Evolutionary conservation across 23 tunicate genomes (phyloP).

Genomic region (Trididemnum clinides): DNA sequence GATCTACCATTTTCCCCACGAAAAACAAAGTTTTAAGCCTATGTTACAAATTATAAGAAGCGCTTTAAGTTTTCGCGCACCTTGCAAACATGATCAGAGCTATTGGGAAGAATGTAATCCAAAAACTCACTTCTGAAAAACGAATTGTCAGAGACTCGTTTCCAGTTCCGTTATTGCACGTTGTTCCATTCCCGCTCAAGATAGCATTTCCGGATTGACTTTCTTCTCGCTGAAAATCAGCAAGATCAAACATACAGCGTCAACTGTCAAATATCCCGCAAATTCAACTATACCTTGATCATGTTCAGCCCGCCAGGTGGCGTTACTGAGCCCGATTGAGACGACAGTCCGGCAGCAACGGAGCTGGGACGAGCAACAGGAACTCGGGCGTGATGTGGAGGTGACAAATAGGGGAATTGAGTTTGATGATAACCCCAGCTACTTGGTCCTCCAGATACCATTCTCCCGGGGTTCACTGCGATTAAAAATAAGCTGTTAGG

Average conservation of each 20-base stretch:
- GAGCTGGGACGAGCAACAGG: constrained; percentile 21
- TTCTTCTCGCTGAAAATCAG: constrained; percentile 14
- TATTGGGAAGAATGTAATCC: too few relatives aligned
- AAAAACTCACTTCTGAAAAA: constrained; percentile 82
- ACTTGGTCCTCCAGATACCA: constrained; percentile 63
- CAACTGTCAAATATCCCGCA: too few relatives aligned
- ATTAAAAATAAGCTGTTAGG: neutral
- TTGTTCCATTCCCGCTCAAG: constrained; percentile 37
- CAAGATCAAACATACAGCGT: too few relatives aligned
- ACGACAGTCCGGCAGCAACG: constrained; percentile 3
- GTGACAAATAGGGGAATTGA: constrained; percentile 60
- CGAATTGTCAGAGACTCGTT: constrained; percentile 71
- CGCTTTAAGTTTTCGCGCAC: too few relatives aligned
- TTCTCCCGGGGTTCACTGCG: constrained; percentile 57
- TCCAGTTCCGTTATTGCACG: constrained; percentile 37
- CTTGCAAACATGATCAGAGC: too few relatives aligned
- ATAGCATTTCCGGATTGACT: constrained; percentile 18
- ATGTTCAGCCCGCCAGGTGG: constrained; percentile 87
- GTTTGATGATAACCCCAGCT: constrained; percentile 84
- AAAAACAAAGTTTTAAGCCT: too few relatives aligned
- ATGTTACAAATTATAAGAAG: too few relatives aligned
- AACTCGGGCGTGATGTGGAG: constrained; percentile 59
- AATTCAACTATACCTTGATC: constrained; percentile 78
- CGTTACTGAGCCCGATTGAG: constrained; percentile 83
- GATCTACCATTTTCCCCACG: too few relatives aligned